phyloP scores from a whole-genome alignment of 1,140 invertebrate species.

The Oreohelix idahoensis region DNA sequence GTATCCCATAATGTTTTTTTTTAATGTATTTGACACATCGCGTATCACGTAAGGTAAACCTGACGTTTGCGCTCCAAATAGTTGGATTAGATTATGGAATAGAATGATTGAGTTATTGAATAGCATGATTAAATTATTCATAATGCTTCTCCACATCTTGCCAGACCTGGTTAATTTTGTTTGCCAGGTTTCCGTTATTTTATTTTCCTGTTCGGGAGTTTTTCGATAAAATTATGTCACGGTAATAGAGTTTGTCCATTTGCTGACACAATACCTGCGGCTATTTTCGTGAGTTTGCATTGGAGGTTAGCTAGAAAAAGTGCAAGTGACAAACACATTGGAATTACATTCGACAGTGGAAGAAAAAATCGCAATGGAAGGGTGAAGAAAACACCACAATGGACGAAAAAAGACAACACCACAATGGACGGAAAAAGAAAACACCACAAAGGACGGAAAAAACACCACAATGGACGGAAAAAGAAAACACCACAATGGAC shows the following conservation, averaged over 20 bases:
- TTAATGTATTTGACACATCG: no score
- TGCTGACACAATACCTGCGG: neutral
- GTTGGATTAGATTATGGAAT: conserved; percentile 1
- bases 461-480: no score
- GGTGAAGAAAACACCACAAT: no score
- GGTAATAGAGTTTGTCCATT: neutral
- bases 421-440: no score
- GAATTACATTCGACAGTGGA: no score
- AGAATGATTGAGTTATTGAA: conserved; percentile 4
- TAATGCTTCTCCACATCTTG: conserved; percentile 2
- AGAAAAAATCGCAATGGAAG: no score
- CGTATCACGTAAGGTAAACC: neutral
- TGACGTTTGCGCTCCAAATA: neutral
- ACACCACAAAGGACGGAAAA: no score
- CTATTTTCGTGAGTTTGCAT: conserved; percentile 6
- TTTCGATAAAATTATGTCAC: neutral
- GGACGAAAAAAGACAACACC: no score
- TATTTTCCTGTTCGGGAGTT: neutral
- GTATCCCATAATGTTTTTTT: no score
- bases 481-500: no score
- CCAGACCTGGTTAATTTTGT: neutral
- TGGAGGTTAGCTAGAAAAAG: no score
- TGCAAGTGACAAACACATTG: no score
- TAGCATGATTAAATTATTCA: neutral
- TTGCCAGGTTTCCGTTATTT: neutral